Conservation (phyloP, 2,797 vertebrate species). For the Poecile montanus region DNA sequence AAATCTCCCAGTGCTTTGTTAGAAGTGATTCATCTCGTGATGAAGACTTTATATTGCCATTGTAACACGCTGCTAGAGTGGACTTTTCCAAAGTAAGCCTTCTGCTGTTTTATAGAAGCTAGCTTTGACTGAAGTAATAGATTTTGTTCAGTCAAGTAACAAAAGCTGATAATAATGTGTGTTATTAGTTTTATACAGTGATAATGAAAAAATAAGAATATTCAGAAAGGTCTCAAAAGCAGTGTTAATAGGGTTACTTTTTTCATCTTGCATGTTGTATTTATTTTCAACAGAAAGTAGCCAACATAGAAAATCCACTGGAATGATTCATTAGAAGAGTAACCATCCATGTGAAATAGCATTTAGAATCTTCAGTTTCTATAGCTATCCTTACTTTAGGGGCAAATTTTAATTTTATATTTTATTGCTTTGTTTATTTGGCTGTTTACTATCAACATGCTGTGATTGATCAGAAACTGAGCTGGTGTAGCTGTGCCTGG, state of each 20-base stretch:
- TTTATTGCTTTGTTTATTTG: slow-evolving; percentile 13
- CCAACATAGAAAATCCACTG: background rate
- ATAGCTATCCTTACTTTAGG: background rate
- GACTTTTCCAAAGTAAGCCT: slow-evolving; percentile 41
- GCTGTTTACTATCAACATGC: background rate
- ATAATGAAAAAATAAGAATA: background rate
- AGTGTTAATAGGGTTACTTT: background rate
- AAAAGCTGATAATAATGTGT: background rate
- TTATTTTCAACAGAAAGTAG: background rate
- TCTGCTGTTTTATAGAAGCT: slow-evolving; percentile 5
- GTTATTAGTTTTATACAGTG: background rate
- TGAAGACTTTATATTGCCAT: background rate
- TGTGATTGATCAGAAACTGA: background rate
- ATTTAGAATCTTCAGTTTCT: background rate
- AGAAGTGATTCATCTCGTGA: slow-evolving; percentile 33
- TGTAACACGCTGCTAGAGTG: slow-evolving; percentile 28
- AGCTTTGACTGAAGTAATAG: slow-evolving; percentile 25
- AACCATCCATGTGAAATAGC: background rate
- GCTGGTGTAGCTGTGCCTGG: background rate
- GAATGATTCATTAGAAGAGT: background rate
- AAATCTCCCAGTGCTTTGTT: slow-evolving; percentile 22
- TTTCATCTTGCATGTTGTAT: background rate
- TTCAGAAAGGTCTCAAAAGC: background rate
- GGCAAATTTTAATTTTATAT: background rate
- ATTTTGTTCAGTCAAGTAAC: background rate